Evolutionary conservation across 2,888 invertebrate species (phyloP), one percentile per base, ranked within the genome.

Genomic region (Biston stratarius): DNA sequence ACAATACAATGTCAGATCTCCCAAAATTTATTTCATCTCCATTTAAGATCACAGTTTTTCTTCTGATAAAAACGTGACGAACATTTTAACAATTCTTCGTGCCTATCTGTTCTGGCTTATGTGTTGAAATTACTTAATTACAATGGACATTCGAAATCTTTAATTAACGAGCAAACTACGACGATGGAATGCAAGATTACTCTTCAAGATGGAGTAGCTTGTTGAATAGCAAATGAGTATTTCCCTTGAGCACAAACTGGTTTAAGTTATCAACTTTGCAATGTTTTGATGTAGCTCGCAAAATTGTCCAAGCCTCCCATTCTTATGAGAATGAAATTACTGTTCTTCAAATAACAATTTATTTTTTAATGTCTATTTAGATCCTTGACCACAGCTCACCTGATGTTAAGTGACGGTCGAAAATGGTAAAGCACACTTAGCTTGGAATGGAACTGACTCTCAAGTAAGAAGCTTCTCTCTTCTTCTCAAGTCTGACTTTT

Each of bases 111-210:
- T 33, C 51, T 62, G 47, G 59, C 59, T 72, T 72, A 72, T 78
- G 76, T 76, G 76, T 76, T 73, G 72, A 73, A 79, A 75, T 77
- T 76, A 67, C 76, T 69, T 74, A 74, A 77, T 76, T 75, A 74
- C 61, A 49, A 72, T 66, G 66, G 64, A 75, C 69, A 60, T 74
- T 75, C 65, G 68, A 78, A 77, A 78, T 78, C 76, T 80, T 81
- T 78, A 78, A 80, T 78, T 75, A 82, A 75, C 70, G 73, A 78
- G 78, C 76, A 53, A 74, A 77, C 77, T 75, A 76, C 76, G 76
- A 69, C 71, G 61, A 58, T 62, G 62, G 81, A 81, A 81, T 82
- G 73, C 71, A 58, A 73, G 76, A 81, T 81, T 74, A 75, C 61
- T 52, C 72, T 73, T 69, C 49, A 63, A 52, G 68, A 70, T 71